Base-by-base conservation (phyloP, 2,797 vertebrate species). In the Sebastes baramenuke region DNA sequence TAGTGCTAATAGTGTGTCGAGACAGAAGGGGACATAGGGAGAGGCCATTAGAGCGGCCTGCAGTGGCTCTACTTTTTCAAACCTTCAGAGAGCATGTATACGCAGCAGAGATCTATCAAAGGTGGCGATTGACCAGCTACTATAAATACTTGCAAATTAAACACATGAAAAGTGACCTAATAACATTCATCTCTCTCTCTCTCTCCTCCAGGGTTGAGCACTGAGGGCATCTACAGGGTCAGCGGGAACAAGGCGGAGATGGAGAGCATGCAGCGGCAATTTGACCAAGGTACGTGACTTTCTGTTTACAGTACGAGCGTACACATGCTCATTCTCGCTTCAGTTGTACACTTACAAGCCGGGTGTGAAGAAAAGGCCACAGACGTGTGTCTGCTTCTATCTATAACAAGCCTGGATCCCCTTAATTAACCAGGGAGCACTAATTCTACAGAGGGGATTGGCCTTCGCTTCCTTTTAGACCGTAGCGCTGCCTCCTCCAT, bases 221-320 rank as follows among this genome's bases (percentile, higher is more conserved):
- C 97, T 0, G 98, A 99, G 81, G 98, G 98, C 22, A 98, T 99
- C 92, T 99, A 99, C 85, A 96, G 98, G 20, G 98, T 99, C 68
- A 97, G 98, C 4, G 98, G 98, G 5, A 99, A 99, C 94, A 99
- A 99, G 82, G 97, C 97, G 0, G 98, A 99, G 92, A 99, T 99
- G 97, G 98, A 99, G 86, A 97, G 96, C 85, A 96, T 99, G 91
- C 98, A 99, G 91, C 95, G 98, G 14, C 98, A 98, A 84, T 99
- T 98, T 46, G 98, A 99, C 85, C 98, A 98, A 94, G 98, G 98
- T 98, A 79, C 88, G 93, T 84, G 24, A 27, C 62, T 67, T 62
- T 54, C 67, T 10, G 20, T 22, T 65, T n/a, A 22, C 49, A 64
- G 8, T 2, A 70, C 52, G 67, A 42, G 30, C 61, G 65, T 14